Evolutionary conservation across 2,797 vertebrate genomes (phyloP).

Genomic region (Phoeniculus purpureus): DNA sequence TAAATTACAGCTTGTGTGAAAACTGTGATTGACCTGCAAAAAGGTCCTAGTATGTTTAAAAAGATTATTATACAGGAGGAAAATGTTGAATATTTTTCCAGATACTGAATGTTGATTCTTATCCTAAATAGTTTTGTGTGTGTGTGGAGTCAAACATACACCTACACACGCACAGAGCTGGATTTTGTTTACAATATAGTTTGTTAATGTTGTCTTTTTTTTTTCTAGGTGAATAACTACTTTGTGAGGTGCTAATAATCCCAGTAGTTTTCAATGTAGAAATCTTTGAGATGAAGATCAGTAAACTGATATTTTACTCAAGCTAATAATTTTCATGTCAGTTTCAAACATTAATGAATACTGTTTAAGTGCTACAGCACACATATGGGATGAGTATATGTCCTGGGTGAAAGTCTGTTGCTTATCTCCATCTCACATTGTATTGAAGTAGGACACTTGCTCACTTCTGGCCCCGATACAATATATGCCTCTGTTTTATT

Average conservation of each 20-base stretch:
- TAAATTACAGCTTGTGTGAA: conserved; percentile 68
- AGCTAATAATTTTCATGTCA: neutral
- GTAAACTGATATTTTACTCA: neutral
- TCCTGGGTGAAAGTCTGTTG: neutral
- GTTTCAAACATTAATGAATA: neutral
- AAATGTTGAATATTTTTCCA: conserved; percentile 29
- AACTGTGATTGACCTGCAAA: conserved; percentile 61
- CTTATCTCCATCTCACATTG: neutral
- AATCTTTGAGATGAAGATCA: neutral
- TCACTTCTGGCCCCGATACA: neutral
- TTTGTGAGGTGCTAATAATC: neutral
- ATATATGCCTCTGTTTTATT: neutral
- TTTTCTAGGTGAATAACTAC: neutral
- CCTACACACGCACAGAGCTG: neutral
- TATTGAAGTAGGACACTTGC: neutral
- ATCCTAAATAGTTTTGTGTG: neutral
- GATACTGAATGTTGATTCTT: conserved; percentile 37
- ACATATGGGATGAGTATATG: neutral
- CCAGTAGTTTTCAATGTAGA: neutral
- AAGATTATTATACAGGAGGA: conserved; percentile 37
- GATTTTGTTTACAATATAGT: neutral
- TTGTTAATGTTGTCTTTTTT: neutral
- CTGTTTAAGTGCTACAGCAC: neutral
- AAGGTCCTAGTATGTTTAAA: conserved; percentile 53
- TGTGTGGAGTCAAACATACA: neutral